Base-by-base conservation (phyloP, 2,113 vertebrate species). In the Merops nubicus region DNA sequence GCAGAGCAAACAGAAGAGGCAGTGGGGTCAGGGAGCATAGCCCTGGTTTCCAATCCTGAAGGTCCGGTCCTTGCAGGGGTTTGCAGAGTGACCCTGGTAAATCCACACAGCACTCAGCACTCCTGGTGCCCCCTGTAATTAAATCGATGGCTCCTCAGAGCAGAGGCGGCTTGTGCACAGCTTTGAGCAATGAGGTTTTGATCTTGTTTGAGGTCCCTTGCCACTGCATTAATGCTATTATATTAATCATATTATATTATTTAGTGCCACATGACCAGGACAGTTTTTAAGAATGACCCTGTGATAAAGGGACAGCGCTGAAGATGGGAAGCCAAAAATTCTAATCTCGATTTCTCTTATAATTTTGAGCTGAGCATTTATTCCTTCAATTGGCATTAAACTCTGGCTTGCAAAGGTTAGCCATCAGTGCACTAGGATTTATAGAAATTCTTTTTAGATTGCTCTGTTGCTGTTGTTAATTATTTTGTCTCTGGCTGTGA, bases 151-250 rank as follows among this genome's bases (percentile, higher is more conserved):
- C 78, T 89, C 67, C 76, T 84, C 51, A 42, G 33, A 88, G 79
- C 79, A 92, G 67, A 69, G 59, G 25, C 72, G 38, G 86, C 47
- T 70, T 51, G 14, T 70, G 70, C 54, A 42, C 31, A 47, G 42
- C n/a, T 76, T 85, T 80, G 53, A 77, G 59, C 59, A 77, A 81
- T 70, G 82, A 83, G 75, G 19, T 51, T 93, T 90, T 94, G 72
- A 93, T 96, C 63, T 93, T 47, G 51, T 96, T 95, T 94, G 65
- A 73, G 59, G 34, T 88, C 76, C 54, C 70, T 80, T 50, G 68
- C 57, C 38, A 76, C 33, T 70, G 50, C 34, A 43, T 94, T 60
- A 85, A 90, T 93, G 25, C 22, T 53, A 50, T 93, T 93, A 74
- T 7, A 92, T 88, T 89, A 69, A 91, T 63, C 26, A 33, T 47